These are phyloP conservation scores for Paralichthys olivaceus DNA, from an alignment of 2,113 vertebrate genomes.

Conservation along the genomic window DNA sequence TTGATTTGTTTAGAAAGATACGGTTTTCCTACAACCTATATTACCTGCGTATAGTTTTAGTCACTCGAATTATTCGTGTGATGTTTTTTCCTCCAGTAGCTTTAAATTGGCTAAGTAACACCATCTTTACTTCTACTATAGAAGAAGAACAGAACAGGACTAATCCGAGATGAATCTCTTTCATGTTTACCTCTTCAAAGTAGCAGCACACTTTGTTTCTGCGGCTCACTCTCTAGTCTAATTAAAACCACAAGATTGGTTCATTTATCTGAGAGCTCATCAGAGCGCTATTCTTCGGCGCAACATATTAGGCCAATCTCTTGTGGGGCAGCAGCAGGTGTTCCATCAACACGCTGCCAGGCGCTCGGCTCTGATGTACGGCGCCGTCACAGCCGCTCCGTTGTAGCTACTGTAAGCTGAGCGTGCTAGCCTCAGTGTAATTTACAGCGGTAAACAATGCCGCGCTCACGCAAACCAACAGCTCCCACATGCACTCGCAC, in stretches of 20 bases:
- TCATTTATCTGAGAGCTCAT: constrained; percentile 90
- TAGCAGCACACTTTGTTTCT: constrained; percentile 27
- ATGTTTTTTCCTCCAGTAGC: too few relatives aligned
- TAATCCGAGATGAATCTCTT: constrained; percentile 17
- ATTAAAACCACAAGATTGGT: constrained; percentile 85
- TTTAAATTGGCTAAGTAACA: too few relatives aligned
- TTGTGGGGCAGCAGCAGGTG: constrained; percentile 72
- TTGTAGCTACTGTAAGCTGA: constrained; percentile 91
- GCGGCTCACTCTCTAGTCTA: constrained; percentile 73
- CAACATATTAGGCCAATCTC: constrained; percentile 93
- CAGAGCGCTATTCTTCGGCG: constrained; percentile 87
- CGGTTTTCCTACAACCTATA: too few relatives aligned
- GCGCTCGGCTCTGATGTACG: constrained; percentile 90
- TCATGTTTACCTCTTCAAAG: constrained; percentile 47
- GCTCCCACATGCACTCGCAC: constrained; percentile 69
- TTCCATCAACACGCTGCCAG: constrained; percentile 77
- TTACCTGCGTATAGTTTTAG: too few relatives aligned
- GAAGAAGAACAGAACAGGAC: not conserved
- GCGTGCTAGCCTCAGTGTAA: constrained; percentile 85
- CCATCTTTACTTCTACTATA: too few relatives aligned
- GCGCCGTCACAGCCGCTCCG: constrained; percentile 90
- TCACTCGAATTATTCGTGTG: too few relatives aligned
- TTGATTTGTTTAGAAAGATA: too few relatives aligned
- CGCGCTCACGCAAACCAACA: constrained; percentile 79
- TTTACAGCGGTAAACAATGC: constrained; percentile 98